phyloP scores from a whole-genome alignment of 2,888 invertebrate species.

The Mythimna lalbum region DNA sequence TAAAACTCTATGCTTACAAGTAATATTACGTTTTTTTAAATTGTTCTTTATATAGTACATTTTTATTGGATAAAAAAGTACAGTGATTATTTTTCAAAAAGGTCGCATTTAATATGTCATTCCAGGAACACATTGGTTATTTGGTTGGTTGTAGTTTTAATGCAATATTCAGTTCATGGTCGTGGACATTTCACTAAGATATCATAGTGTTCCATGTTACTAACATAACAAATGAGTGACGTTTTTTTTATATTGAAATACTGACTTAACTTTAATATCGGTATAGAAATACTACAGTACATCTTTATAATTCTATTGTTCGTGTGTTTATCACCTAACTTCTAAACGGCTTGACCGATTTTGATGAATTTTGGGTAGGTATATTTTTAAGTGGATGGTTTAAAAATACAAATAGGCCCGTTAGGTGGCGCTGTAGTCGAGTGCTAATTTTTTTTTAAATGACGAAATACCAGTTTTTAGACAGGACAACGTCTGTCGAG shows the following conservation, averaged over 20 bases:
- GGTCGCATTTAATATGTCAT: constrained; percentile 66
- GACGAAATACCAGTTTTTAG: too few relatives aligned
- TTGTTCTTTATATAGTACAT: constrained; percentile 47
- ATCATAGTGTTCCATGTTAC: constrained; percentile 54
- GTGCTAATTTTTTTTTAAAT: too few relatives aligned
- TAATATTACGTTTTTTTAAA: constrained; percentile 41
- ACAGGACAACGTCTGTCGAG: too few relatives aligned
- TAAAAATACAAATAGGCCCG: too few relatives aligned
- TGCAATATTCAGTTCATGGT: constrained; percentile 57
- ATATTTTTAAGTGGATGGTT: too few relatives aligned
- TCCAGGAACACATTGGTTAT: constrained; percentile 59
- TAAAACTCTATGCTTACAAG: constrained; percentile 57
- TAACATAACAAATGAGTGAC: constrained; percentile 56
- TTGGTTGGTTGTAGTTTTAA: constrained; percentile 60
- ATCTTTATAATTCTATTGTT: too few relatives aligned
- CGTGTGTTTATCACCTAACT: too few relatives aligned
- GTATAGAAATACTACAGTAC: too few relatives aligned
- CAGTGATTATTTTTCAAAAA: constrained; percentile 56
- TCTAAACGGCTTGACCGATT: too few relatives aligned
- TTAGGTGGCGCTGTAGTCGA: too few relatives aligned
- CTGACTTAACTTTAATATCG: constrained; percentile 26
- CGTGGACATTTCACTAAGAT: constrained; percentile 43
- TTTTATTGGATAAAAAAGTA: constrained; percentile 49
- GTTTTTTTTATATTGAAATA: constrained; percentile 32
- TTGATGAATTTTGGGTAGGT: too few relatives aligned